Base-by-base conservation (phyloP, 2,113 vertebrate species). In the Gopherus evgoodei region DNA sequence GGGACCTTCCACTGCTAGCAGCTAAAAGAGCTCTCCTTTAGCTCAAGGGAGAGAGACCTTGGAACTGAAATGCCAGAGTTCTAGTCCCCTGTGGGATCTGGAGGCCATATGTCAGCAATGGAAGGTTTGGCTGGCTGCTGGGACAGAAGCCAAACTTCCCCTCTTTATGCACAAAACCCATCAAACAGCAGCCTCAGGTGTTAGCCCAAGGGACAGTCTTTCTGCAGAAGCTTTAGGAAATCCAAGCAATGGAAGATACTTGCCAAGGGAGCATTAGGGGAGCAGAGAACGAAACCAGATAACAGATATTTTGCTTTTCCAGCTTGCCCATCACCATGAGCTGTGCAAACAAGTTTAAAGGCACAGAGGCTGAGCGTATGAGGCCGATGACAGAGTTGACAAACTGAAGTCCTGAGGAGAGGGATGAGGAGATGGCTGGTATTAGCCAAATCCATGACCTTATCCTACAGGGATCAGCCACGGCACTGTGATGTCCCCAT, bases 401-500 rank as follows among this genome's bases (percentile, higher is more conserved):
- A 85, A 83, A 93, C 95, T 83, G 52, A 57, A 86, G 86, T 85
- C 80, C 56, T n/a, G 52, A 93, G 79, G 86, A 94, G 47, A 72
- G 57, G 52, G 90, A 87, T 4, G 54, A 80, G 83, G 88, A 57
- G 90, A 75, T 4, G 31, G 83, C 65, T 75, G 1, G 76, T 42
- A 13, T 29, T 54, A 89, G 78, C 91, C 88, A 89, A 95, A 54
- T 42, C 50, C 90, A 82, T 81, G 90, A 47, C 76, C 83, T 91
- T 85, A 65, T 78, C 89, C 97, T 86, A 1, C 53, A 86, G 90
- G 89, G 87, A 57, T 57, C 94, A 93, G 92, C 92, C 91, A 88
- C 56, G 56, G 88, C 82, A 14, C 84, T 44, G 90, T 11, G 89
- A 96, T 87, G 89, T 96, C 81, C 96, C 97, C 93, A 98, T 97